Base-by-base conservation (phyloP, 2,888 invertebrate genomes). In the Drosophila acutilabella region DNA sequence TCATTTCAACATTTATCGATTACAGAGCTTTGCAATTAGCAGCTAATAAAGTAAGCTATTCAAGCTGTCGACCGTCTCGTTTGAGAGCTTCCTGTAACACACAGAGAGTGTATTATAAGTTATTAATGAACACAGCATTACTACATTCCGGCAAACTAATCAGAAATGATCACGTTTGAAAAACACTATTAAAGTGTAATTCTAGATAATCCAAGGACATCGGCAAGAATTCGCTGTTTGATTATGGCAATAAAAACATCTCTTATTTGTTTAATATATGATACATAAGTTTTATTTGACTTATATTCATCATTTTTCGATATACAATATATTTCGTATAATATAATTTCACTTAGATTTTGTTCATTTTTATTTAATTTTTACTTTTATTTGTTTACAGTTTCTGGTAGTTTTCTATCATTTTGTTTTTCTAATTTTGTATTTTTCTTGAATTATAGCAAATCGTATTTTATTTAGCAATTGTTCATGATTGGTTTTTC, bases 271-370 rank as follows among this genome's bases (percentile, higher is more conserved):
- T 85, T 82, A 83, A 86, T 86, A 81, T 84, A 83, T 83, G 81
- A 82, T 78, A 84, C 74, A 76, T 76, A 81, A 83, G 74, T 74
- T 84, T 80, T 84, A 82, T 82, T 83, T 86, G 78, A 84, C 85
- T 87, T 89, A 80, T 87, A 78, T 85, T 71, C 85, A 80, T 85
- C 80, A 82, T 82, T 78, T 80, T 78, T 80, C 77, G 83, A 86
- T 87, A 88, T 86, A 88, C 87, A 83, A 82, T 84, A 82, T 80
- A 82, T 88, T 56, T 80, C 78, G 81, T 75, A 75, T 88, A 83
- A 80, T 88, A 85, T 85, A 84, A 79, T 84, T 84, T 80, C 80
- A 81, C 80, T 82, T 79, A 82, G 78, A 80, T 77, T 80, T 82
- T 78, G 78, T 74, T 69, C 52, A 58, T 76, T 68, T 68, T 64